These are phyloP conservation scores for Candoia aspera DNA, from an alignment of 2,113 vertebrate genomes.

Conservation along the genomic window DNA sequence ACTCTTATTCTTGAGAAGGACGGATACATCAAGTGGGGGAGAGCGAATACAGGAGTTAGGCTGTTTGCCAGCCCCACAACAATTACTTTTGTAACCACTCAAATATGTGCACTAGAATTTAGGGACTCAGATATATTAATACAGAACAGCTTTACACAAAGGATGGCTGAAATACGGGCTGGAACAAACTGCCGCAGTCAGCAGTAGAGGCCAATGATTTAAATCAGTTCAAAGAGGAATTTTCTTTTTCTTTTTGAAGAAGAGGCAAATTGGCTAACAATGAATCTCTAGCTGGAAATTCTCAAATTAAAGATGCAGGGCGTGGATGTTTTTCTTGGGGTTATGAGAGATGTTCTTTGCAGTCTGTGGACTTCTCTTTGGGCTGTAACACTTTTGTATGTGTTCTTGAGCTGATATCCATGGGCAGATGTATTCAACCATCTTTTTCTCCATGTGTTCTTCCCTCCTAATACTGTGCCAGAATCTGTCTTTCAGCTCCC, in stretches of 20 bases:
- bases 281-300: slow-evolving; percentile 62
- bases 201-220: slow-evolving; percentile 67
- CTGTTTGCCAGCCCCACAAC: slow-evolving; percentile 64
- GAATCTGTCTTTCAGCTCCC: neutral
- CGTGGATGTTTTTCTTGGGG: slow-evolving; percentile 62
- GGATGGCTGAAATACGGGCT: slow-evolving; percentile 66
- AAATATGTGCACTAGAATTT: slow-evolving; percentile 70
- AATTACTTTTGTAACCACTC: slow-evolving; percentile 69
- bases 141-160: slow-evolving; percentile 69
- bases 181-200: slow-evolving; percentile 70
- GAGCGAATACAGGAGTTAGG: slow-evolving; percentile 51
- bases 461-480: neutral
- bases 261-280: slow-evolving; percentile 28
- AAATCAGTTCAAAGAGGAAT: slow-evolving; percentile 68
- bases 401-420: slow-evolving; percentile 5
- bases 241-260: slow-evolving; percentile 12
- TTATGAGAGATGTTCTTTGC: slow-evolving; percentile 50
- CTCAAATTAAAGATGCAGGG: slow-evolving; percentile 62
- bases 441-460: neutral
- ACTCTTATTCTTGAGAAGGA: slow-evolving; percentile 1
- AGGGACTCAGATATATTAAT: slow-evolving; percentile 71
- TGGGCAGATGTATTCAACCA: neutral
- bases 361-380: slow-evolving; percentile 40
- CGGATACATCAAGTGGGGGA: neutral
- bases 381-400: slow-evolving; percentile 11